A percentile compares a stretch with the other conserved stretches of the same genome.
These are phyloP conservation scores for Heliconius congener DNA, from an alignment of 1,140 invertebrate genomes.

Conservation along the genomic window DNA sequence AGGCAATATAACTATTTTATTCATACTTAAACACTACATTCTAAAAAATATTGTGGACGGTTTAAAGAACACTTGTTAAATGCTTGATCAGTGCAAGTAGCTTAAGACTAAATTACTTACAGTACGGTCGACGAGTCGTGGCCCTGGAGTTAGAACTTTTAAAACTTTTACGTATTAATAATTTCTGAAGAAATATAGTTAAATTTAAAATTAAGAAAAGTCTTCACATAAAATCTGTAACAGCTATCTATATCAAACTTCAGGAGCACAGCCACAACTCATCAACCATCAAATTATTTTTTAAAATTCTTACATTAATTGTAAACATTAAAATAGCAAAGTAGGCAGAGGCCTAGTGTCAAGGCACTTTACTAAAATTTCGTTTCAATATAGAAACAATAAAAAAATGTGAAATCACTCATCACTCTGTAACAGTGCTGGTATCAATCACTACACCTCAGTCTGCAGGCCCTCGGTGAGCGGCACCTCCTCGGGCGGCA, in stretches of 20 bases:
- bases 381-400: background rate
- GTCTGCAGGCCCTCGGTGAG: constrained; percentile 21
- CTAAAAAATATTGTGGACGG: background rate
- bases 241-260: no score
- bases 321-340: no score
- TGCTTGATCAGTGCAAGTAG: background rate
- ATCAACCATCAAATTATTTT: no score
- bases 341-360: no score
- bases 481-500: constrained; percentile 8
- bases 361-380: background rate
- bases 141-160: no score
- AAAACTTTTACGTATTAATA: background rate
- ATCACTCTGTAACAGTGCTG: background rate
- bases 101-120: background rate
- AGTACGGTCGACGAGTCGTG: background rate
- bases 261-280: no score
- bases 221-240: no score
- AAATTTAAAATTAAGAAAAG: no score
- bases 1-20: background rate
- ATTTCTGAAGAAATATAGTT: background rate
- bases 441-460: background rate
- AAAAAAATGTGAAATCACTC: background rate
- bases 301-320: no score
- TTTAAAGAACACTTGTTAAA: background rate
- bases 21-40: background rate